Evolutionary conservation across 2,113 vertebrate genomes (phyloP).

Genomic region (Porphyrio hochstetteri): DNA sequence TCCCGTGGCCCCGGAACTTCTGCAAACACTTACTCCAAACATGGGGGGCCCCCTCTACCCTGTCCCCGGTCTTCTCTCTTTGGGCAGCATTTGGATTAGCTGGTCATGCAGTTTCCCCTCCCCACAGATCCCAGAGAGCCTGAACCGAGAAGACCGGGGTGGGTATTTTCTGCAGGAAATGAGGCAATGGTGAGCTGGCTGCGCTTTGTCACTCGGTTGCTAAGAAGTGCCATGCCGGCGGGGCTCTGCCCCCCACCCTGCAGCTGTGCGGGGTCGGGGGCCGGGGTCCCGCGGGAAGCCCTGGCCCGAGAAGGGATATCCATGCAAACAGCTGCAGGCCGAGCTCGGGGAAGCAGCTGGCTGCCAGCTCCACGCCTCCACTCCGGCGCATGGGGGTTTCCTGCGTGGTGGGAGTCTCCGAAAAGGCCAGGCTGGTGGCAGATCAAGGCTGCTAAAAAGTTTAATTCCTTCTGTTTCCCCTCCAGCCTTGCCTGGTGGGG

Average conservation of each 20-base stretch:
- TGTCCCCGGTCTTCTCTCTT: not conserved
- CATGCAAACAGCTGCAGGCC: not conserved
- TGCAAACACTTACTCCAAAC: not conserved
- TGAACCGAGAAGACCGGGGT: rapidly evolving
- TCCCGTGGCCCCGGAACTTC: not conserved
- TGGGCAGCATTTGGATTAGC: not conserved
- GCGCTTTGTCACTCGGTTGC: not conserved
- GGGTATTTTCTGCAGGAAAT: not conserved
- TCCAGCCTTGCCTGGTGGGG: not conserved
- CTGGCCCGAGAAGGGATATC: not conserved
- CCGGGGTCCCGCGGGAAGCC: not conserved
- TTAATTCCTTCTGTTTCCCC: not conserved
- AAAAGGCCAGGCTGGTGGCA: not conserved
- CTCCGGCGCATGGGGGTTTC: not conserved
- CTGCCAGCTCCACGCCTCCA: not conserved
- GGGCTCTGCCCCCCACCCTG: not conserved
- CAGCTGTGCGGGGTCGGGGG: not conserved
- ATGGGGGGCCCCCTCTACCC: not conserved
- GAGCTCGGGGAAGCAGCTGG: not conserved
- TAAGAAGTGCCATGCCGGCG: rapidly evolving
- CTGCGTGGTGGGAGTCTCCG: not conserved
- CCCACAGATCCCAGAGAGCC: not conserved
- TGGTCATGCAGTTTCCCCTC: not conserved
- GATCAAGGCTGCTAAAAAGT: not conserved
- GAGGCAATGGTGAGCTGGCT: not conserved